phyloP scores from a whole-genome alignment of 2,888 invertebrate genomes.

The Drosophila cognata region DNA sequence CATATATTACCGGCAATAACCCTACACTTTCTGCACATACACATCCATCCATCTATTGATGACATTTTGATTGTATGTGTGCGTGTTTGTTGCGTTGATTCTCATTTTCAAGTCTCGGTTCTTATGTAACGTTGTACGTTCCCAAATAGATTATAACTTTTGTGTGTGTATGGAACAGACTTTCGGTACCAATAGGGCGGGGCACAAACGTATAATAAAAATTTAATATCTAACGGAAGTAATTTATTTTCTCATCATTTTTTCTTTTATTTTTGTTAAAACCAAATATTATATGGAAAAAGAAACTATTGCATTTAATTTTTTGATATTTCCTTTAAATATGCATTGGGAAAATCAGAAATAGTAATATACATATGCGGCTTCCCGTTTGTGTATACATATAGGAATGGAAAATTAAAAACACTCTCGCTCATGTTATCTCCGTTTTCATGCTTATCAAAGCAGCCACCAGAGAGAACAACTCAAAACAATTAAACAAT shows the following conservation, averaged over 20 bases:
- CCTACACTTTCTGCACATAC: conserved; percentile 25
- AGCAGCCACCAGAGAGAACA: conserved; percentile 21
- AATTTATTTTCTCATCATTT: background rate
- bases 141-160: conserved; percentile 33
- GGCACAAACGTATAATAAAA: conserved; percentile 12
- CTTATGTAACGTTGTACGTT: conserved; percentile 54
- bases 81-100: conserved; percentile 23
- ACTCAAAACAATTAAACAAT: conserved; percentile 24
- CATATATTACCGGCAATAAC: conserved; percentile 62
- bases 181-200: conserved; percentile 23
- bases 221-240: conserved; percentile 6
- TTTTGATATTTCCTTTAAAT: background rate
- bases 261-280: background rate
- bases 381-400: conserved; percentile 1
- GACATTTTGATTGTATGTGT: conserved; percentile 20
- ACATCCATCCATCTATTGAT: conserved; percentile 25
- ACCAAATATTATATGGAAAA: background rate
- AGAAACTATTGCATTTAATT: background rate
- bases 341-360: conserved; percentile 6
- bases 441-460: conserved; percentile 38
- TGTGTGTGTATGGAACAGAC: conserved; percentile 8
- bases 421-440: conserved; percentile 43
- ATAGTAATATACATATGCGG: background rate
- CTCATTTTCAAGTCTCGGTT: conserved; percentile 41
- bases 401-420: conserved; percentile 20